A percentile compares a stretch with the other conserved stretches of the same genome.
Conservation (phyloP, 2,113 vertebrate genomes). For the Pteropus alecto region DNA sequence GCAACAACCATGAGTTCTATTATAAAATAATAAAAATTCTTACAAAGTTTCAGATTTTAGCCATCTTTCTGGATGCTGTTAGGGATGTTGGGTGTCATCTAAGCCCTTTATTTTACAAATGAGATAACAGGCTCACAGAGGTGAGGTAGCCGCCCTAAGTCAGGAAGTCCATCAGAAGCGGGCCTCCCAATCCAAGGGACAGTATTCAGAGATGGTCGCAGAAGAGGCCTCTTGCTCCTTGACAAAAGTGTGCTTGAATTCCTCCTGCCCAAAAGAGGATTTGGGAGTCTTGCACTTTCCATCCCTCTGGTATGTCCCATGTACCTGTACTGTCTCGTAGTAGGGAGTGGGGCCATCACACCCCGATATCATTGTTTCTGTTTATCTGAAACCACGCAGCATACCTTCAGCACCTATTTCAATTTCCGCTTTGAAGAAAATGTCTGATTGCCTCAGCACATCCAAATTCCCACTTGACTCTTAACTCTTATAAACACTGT, state of each 20-base stretch:
- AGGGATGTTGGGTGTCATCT: background rate
- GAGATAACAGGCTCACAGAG: background rate
- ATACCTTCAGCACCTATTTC: background rate
- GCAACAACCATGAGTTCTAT: background rate
- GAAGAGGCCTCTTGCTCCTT: background rate
- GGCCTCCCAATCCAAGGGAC: background rate
- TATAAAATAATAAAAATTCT: background rate
- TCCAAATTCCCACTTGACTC: background rate
- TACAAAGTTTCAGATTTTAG: background rate
- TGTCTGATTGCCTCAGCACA: background rate
- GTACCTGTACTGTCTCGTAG: background rate
- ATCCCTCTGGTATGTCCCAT: background rate
- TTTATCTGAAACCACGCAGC: background rate
- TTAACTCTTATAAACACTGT: background rate
- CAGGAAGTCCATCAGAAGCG: background rate
- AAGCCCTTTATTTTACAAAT: background rate
- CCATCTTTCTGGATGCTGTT: background rate
- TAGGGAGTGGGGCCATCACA: background rate
- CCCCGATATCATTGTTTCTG: background rate
- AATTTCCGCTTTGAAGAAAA: background rate
- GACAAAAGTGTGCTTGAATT: background rate
- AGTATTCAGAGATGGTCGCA: background rate
- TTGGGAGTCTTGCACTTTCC: background rate
- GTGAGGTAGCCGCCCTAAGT: background rate
- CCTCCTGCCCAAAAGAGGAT: background rate